Conservation (phyloP, 2,888 invertebrate genomes). For the Litoditis marina region DNA sequence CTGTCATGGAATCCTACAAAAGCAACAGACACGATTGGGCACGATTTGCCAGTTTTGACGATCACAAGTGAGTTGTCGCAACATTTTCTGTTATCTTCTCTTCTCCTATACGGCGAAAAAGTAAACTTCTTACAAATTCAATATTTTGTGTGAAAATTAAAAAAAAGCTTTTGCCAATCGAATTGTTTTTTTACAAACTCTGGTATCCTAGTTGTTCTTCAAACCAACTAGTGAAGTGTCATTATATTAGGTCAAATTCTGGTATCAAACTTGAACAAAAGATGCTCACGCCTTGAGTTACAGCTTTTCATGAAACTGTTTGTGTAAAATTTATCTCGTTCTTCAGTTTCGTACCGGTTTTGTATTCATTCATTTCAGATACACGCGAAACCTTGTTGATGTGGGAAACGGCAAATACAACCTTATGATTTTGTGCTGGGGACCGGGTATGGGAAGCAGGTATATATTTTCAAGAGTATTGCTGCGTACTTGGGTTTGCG, state of each 20-base stretch:
- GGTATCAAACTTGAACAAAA: too few species aligned
- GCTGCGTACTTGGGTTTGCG: constrained; percentile 1
- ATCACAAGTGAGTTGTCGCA: constrained; percentile 69
- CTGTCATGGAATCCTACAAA: constrained; percentile 76
- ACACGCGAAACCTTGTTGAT: constrained; percentile 92
- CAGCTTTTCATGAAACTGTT: too few species aligned
- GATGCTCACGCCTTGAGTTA: too few species aligned
- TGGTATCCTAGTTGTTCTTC: too few species aligned
- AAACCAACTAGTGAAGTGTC: not conserved
- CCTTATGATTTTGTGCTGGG: constrained; percentile 96
- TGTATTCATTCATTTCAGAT: constrained; percentile 67
- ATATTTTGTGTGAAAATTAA: too few species aligned
- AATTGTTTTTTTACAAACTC: too few species aligned
- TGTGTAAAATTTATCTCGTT: too few species aligned
- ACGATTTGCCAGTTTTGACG: constrained; percentile 88
- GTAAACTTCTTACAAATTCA: too few species aligned
- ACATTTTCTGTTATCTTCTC: not conserved
- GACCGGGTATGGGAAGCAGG: constrained; percentile 75
- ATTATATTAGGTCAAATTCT: not conserved
- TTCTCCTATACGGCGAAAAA: not conserved
- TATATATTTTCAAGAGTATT: constrained; percentile 18
- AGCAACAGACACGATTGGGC: constrained; percentile 87
- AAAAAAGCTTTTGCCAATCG: too few species aligned
- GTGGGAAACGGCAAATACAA: constrained; percentile 95
- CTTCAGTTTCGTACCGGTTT: too few species aligned